Evolutionary conservation across 1,140 invertebrate species (phyloP).

Genomic region (Cydia pomonella): DNA sequence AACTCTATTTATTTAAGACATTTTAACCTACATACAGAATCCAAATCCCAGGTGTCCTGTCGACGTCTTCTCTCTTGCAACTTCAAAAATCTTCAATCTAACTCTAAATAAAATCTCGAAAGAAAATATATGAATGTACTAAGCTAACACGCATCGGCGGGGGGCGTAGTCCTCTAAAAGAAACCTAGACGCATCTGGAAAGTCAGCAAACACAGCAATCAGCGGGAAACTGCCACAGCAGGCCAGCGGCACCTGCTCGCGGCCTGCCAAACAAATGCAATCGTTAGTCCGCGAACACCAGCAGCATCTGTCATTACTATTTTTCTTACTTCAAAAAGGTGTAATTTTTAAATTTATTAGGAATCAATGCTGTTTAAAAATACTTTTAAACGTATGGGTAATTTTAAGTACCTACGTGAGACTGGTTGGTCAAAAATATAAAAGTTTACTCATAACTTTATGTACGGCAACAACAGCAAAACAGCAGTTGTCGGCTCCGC

Average conservation of each 20-base stretch:
- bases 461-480: constrained; percentile 76
- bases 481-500: constrained; percentile 76
- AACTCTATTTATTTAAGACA: constrained; percentile 32
- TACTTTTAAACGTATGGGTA: background rate
- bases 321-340: background rate
- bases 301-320: background rate
- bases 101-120: constrained; percentile 17
- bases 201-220: constrained; percentile 77
- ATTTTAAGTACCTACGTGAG: constrained; percentile 40
- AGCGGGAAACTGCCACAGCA: constrained; percentile 78
- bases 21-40: constrained; percentile 26
- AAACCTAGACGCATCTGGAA: constrained; percentile 63
- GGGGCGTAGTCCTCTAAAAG: constrained; percentile 53
- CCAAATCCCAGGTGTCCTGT: constrained; percentile 8
- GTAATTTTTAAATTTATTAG: background rate
- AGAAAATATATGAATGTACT: background rate
- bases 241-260: constrained; percentile 75
- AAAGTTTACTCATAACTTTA: constrained; percentile 79
- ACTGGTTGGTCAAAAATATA: constrained; percentile 74
- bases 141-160: constrained; percentile 31
- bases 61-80: constrained; percentile 25
- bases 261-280: constrained; percentile 78
- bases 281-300: constrained; percentile 57
- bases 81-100: constrained; percentile 15
- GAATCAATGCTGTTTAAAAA: background rate